Base-by-base conservation (phyloP, 2,113 vertebrate genomes). In the Solea solea region DNA sequence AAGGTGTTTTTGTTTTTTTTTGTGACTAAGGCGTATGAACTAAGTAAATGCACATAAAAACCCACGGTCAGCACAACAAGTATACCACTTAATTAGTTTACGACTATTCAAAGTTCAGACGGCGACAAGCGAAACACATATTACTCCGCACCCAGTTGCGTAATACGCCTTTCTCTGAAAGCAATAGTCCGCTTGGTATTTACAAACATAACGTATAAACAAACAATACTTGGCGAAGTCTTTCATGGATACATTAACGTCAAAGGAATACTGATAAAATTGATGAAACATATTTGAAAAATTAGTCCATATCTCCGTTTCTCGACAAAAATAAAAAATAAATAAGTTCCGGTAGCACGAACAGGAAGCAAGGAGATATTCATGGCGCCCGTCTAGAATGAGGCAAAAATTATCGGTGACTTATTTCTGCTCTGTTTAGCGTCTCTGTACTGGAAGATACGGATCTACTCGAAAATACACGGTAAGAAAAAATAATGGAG, bases 301-400 rank as follows among this genome's bases (percentile, higher is more conserved):
- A 0, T 21, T 21, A 21, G 39, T 15, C 8, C 48, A 15, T 5
- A 2, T 0, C 0, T 15, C 3, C 0, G 27, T 40, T 74, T 82
- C 73, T 14, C 5, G 51, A 69, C 45, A 74, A 86, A 81, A 83
- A 83, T 41, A 74, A 91, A 91, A 90, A 93, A 91, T 92, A 93
- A 94, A 93, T 83, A 89, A 93, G 93, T 90, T 93, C 93, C 91
- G 93, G 90, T 82, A 69, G 72, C 74, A 76, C 67, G 61, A 79
- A 91, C 90, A 93, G 89, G 90, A 93, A 93, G 87, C 87, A 64
- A 91, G 86, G 89, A 92, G 84, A 93, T 64, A 86, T 89, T 91
- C 77, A 93, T 94, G 91, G 93, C 93, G 94, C 91, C 94, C 92
- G 92, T 92, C 90, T 93, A 94, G 93, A 94, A 94, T 79, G 90